Conservation (phyloP, 2,797 vertebrate genomes). For the Lithobates pipiens region DNA sequence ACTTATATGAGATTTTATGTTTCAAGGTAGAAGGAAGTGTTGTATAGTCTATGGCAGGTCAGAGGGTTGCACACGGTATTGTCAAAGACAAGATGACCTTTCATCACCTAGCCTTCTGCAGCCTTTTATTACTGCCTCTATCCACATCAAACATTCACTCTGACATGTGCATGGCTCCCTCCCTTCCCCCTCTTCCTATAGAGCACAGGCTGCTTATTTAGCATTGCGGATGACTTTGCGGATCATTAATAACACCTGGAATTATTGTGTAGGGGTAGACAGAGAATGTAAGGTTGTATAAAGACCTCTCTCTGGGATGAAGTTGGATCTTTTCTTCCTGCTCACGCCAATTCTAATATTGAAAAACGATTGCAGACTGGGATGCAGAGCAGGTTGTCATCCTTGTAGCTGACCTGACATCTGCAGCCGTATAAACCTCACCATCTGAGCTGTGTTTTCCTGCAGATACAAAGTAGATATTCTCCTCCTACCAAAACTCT, state of each 20-base stretch:
- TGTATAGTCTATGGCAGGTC: neutral
- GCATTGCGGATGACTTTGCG: neutral
- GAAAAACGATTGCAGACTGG: no score
- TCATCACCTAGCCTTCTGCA: neutral
- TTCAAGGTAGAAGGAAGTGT: no score
- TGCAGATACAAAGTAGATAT: no score
- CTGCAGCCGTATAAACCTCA: no score
- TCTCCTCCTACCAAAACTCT: no score
- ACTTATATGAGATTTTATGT: no score
- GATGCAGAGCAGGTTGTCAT: no score
- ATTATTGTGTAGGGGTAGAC: neutral
- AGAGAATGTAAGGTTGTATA: neutral
- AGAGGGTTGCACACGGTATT: neutral
- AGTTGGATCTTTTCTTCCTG: conserved; percentile 3
- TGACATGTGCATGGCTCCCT: neutral
- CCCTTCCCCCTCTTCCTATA: neutral
- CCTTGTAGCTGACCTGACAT: no score
- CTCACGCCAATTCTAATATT: no score
- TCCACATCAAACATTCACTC: neutral
- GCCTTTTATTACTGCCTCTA: neutral
- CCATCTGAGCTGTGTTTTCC: no score
- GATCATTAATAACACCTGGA: neutral
- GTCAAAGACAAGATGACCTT: neutral
- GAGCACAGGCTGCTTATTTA: neutral
- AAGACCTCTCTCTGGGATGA: neutral